Evolutionary conservation across 2,888 invertebrate species (phyloP), one percentile per base, ranked within the genome.

Genomic region (Margaritifera margaritifera): DNA sequence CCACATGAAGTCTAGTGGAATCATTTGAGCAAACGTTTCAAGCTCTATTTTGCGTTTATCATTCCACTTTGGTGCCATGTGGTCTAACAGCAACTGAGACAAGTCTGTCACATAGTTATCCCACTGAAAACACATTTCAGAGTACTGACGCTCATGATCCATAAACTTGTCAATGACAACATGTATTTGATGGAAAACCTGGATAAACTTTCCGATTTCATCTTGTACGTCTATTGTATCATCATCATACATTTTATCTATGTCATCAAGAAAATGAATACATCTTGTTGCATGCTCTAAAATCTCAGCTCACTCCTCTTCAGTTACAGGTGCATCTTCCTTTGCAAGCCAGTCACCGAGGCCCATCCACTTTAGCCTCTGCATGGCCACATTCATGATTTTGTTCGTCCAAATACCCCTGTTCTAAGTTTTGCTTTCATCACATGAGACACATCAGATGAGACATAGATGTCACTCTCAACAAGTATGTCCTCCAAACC

Each of bases 351-450:
- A 64, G 20, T 68, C 52, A 63, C 53, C 4, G 4, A 55, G 22
- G 5, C 58, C 54, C 2, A 25, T 51, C 62, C 63, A 59, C 51
- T 59, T 68, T 2, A 63, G 42, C 56, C 55, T 58, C 6, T 54
- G 4, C 54, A 63, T 59, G 52, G 63, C 4, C 24, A 63, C 68
- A 31, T 68, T 68, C 68, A 68, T 63, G 2, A 63, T 6, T 58
- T 68, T 68, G 63, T 63, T 63, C 50, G 58, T 20, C 51, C 65
- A 31, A 5, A 71, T 62, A 31, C 71, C 61, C 52, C 68, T 55
- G 62, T 71, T 68, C 27, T 71, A 71, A 11, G 64, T 4, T 51
- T 63, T 71, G 2, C 71, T 57, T 67, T 67, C 62, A 63, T 55
- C 19, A 71, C 57, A 5, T 42, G 64, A 19, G 62, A 58, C 8